Conservation (phyloP, 1,140 invertebrate species). For the Neodiprion virginianus region DNA sequence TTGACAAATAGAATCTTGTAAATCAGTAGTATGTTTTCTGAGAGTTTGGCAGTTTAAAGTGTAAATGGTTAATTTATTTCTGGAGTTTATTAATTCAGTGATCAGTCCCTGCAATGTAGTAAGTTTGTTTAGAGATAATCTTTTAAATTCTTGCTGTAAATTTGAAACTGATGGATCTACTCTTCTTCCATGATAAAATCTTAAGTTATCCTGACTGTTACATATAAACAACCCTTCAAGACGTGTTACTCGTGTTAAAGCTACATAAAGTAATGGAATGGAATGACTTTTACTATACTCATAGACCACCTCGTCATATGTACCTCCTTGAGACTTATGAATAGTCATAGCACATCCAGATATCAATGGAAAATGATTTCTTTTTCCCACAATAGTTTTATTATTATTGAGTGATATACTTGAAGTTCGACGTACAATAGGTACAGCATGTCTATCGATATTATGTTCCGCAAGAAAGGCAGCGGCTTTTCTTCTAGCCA, state of each 20-base stretch:
- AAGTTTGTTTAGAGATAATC: not conserved
- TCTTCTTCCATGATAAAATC: not conserved
- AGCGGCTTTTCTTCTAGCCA: not conserved
- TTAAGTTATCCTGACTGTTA: not conserved
- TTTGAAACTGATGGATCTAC: not conserved
- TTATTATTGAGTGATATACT: slow-evolving; percentile 20
- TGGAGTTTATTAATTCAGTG: not conserved
- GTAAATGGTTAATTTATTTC: no score
- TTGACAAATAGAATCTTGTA: not conserved
- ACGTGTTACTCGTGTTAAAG: not conserved
- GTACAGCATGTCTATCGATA: not conserved
- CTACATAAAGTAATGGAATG: not conserved
- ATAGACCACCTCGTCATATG: slow-evolving; percentile 31
- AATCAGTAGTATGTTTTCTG: not conserved
- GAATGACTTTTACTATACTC: slow-evolving; percentile 4
- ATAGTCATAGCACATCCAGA: slow-evolving; percentile 18
- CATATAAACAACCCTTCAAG: not conserved
- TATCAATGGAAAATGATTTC: slow-evolving; percentile 21
- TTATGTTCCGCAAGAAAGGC: not conserved
- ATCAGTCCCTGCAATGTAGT: not conserved
- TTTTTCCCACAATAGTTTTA: slow-evolving; percentile 16
- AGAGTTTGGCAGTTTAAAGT: not conserved
- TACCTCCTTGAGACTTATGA: slow-evolving; percentile 37
- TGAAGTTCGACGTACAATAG: slow-evolving; percentile 1
- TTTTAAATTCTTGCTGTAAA: not conserved